These are phyloP conservation scores for Siniperca obscura DNA, from an alignment of 2,797 vertebrate species.

Conservation along the genomic window DNA sequence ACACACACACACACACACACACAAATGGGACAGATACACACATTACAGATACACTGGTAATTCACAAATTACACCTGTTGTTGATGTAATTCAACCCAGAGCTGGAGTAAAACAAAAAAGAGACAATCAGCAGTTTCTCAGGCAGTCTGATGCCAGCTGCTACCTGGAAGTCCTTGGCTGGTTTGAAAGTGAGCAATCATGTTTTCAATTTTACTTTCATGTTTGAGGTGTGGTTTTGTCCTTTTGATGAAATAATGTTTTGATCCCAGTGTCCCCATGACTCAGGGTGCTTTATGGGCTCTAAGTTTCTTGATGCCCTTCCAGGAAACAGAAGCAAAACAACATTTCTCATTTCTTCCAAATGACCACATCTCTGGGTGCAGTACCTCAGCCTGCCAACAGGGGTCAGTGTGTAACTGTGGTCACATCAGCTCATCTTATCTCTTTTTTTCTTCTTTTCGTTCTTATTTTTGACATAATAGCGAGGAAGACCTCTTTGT, in stretches of 20 bases:
- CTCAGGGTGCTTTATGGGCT: slow-evolving; percentile 44
- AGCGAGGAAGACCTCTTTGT: not conserved
- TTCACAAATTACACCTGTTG: slow-evolving; percentile 63
- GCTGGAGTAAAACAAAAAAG: slow-evolving; percentile 4
- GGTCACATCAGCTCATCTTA: not conserved
- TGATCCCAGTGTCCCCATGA: slow-evolving; percentile 26
- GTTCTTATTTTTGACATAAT: not conserved
- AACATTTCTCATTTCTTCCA: slow-evolving; percentile 50
- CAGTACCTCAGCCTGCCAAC: slow-evolving; percentile 1
- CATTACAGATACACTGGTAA: slow-evolving; percentile 35
- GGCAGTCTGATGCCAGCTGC: slow-evolving; percentile 33
- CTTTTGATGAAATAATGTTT: slow-evolving; percentile 33
- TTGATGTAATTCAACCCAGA: slow-evolving; percentile 28
- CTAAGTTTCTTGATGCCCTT: slow-evolving; percentile 39
- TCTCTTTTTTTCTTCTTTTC: no score
- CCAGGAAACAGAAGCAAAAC: slow-evolving; percentile 61
- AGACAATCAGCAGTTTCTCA: slow-evolving; percentile 40
- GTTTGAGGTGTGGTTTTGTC: slow-evolving; percentile 23
- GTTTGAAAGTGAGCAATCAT: not conserved
- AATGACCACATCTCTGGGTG: not conserved
- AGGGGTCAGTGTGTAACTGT: slow-evolving; percentile 53
- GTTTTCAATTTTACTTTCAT: not conserved
- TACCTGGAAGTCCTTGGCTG: slow-evolving; percentile 58
- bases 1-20: slow-evolving; percentile 23
- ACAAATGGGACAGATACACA: slow-evolving; percentile 3